Base-by-base conservation (phyloP, 2,797 vertebrate genomes). In the Phoxinus dragarum region DNA sequence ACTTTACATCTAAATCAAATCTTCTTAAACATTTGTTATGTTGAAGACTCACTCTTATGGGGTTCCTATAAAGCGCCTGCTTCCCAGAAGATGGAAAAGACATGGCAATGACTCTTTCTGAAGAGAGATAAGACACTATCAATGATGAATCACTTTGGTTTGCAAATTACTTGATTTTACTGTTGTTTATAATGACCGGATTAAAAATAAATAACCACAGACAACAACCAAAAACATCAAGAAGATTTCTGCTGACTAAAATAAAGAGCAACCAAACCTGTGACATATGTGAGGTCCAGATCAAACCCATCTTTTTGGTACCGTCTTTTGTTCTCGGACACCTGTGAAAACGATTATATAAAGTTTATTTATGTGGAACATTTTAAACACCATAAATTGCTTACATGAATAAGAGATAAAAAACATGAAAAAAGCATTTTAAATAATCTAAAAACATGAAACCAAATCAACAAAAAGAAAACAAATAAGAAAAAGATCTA, bases 51-150 rank as follows among this genome's bases (percentile, higher is more conserved):
- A 98, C 98, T 93, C 88, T 88, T 88, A 99, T 98, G 2, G 98
- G 97, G 93, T 99, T 99, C 90, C 98, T 96, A 64, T 98, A 99
- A 90, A 99, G 96, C 16, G 97, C 97, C 79, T 97, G 96, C 85
- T 95, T 96, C 89, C 98, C 98, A 88, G 97, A 97, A 47, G 98
- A 99, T 6, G 98, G 98, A 89, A 99, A 99, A 2, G 98, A 99
- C 98, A 99, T 99, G 54, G 98, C 98, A 88, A 99, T 99, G 89
- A 99, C 95, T 40, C 95, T 96, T 68, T 98, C 98, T 99, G 89
- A 69, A n/a, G 17, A 66, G 68, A 88, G 38, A 79, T 68, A n/a
- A 78, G 5, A 11, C 49, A 42, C 11, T 2, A 40, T 11, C 31
- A 69, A 31, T 42, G 4, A 64, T 31, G 3, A 79, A 10, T 38